phyloP scores from a whole-genome alignment of 64 coral and sea anemone genomes.

The Stichodactyla helianthus region DNA sequence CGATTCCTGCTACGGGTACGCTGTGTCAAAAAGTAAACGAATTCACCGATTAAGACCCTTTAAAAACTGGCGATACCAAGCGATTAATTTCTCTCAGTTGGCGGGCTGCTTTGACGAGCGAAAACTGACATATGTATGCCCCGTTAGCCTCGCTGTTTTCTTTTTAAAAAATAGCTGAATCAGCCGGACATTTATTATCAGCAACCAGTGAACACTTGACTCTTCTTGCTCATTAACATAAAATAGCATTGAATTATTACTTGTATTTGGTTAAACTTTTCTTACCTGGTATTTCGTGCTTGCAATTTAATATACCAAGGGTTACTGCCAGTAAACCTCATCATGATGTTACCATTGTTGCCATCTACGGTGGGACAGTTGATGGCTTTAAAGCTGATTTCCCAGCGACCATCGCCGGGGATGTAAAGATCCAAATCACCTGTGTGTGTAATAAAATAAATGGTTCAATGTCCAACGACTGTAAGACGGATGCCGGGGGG shows the following conservation, averaged over 20 bases:
- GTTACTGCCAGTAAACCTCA: constrained; percentile 64
- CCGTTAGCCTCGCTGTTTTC: too few relatives aligned
- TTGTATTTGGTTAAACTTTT: neutral
- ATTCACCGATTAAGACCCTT: neutral
- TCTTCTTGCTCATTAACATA: too few relatives aligned
- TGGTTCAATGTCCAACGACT: too few relatives aligned
- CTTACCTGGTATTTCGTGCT: neutral
- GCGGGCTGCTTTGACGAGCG: too few relatives aligned
- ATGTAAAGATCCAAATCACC: constrained; percentile 56
- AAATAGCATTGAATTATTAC: neutral
- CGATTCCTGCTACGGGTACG: constrained; percentile 64
- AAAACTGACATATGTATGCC: too few relatives aligned
- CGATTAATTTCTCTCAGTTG: too few relatives aligned
- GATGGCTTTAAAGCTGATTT: constrained; percentile 56
- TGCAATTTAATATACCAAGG: constrained; percentile 72
- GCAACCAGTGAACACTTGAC: too few relatives aligned
- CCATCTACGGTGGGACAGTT: constrained; percentile 63
- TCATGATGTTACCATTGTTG: constrained; percentile 42
- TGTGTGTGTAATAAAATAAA: neutral
- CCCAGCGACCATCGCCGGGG: constrained; percentile 64
- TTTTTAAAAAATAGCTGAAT: too few relatives aligned
- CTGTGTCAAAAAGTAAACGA: constrained; percentile 5
- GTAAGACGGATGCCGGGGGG: too few relatives aligned
- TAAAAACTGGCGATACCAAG: too few relatives aligned
- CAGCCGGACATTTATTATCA: too few relatives aligned